A percentile compares a stretch with the other conserved stretches of the same genome.
Conservation (phyloP, 2,888 invertebrate species). For the Mystacides longicornis region DNA sequence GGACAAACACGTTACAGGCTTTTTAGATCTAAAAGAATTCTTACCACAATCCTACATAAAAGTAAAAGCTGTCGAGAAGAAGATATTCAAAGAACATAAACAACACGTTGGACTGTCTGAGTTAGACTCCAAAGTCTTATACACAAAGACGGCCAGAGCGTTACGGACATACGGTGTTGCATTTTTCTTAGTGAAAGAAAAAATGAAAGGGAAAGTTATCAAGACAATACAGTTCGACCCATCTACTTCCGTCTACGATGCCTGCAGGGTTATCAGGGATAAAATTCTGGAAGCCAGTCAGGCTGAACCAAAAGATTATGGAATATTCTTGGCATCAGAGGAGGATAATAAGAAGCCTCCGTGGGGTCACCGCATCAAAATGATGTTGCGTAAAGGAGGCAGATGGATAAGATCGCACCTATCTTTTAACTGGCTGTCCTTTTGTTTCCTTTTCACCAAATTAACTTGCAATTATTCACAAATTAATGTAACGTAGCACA, state of each 20-base stretch:
- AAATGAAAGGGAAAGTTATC: constrained; percentile 81
- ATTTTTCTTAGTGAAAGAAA: constrained; percentile 97
- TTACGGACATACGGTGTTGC: constrained; percentile 99
- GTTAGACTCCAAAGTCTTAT: constrained; percentile 94
- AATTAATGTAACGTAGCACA: too few relatives aligned
- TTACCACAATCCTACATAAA: constrained; percentile 94
- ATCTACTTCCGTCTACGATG: constrained; percentile 90
- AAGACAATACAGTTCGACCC: constrained; percentile 99
- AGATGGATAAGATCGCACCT: too few relatives aligned
- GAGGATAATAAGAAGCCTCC: constrained; percentile 95
- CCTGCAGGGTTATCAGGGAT: constrained; percentile 90
- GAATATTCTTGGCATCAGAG: constrained; percentile 90
- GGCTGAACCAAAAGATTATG: constrained; percentile 92
- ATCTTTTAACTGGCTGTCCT: too few relatives aligned
- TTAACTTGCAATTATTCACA: too few relatives aligned
- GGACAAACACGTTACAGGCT: constrained; percentile 85
- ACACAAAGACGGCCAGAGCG: constrained; percentile 92
- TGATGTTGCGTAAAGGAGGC: too few relatives aligned
- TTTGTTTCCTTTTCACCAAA: too few relatives aligned
- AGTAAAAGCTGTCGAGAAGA: constrained; percentile 94
- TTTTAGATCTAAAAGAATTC: constrained; percentile 93
- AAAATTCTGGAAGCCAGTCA: constrained; percentile 86
- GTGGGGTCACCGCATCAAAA: too few relatives aligned
- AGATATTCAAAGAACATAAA: constrained; percentile 88
- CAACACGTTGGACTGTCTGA: constrained; percentile 74